Evolutionary conservation across 2,888 invertebrate species (phyloP).

Genomic region (Cosmia pyralina): DNA sequence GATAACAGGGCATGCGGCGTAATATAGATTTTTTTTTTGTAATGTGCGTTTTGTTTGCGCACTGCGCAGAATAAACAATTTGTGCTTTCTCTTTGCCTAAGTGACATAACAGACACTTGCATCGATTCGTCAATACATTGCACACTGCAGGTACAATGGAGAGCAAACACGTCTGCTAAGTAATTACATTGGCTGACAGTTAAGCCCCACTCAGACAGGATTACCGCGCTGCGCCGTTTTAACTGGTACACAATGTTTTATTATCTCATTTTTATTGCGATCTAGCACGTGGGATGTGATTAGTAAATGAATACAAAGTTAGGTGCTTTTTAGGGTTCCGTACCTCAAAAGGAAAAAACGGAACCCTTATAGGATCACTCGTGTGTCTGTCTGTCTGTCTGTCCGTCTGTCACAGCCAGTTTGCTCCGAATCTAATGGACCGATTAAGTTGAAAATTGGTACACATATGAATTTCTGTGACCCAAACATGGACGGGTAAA

Average conservation of each 20-base stretch:
- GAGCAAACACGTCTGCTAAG: conserved; percentile 50
- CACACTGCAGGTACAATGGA: conserved; percentile 31
- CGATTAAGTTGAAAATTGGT: too few species aligned
- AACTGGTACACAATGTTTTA: conserved; percentile 51
- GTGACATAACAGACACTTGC: background rate
- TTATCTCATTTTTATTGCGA: conserved; percentile 45
- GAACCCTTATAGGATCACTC: too few species aligned
- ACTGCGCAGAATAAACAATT: background rate
- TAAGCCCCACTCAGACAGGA: conserved; percentile 74
- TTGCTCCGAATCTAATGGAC: too few species aligned
- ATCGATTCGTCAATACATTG: conserved; percentile 30
- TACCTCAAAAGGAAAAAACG: too few species aligned
- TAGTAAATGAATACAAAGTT: background rate
- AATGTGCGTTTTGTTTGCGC: background rate
- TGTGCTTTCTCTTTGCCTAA: background rate
- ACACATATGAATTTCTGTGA: too few species aligned
- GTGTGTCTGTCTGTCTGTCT: too few species aligned
- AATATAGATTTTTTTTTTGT: too few species aligned
- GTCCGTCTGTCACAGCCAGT: too few species aligned
- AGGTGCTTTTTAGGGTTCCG: too few species aligned
- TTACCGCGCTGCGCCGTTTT: conserved; percentile 60
- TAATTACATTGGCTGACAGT: conserved; percentile 56
- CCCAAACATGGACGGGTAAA: too few species aligned
- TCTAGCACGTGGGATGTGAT: conserved; percentile 25
- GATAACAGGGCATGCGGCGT: too few species aligned